Evolutionary conservation across 2,888 invertebrate genomes (phyloP), one percentile per base, ranked within the genome.

Genomic region (Chaetoderma sp.): DNA sequence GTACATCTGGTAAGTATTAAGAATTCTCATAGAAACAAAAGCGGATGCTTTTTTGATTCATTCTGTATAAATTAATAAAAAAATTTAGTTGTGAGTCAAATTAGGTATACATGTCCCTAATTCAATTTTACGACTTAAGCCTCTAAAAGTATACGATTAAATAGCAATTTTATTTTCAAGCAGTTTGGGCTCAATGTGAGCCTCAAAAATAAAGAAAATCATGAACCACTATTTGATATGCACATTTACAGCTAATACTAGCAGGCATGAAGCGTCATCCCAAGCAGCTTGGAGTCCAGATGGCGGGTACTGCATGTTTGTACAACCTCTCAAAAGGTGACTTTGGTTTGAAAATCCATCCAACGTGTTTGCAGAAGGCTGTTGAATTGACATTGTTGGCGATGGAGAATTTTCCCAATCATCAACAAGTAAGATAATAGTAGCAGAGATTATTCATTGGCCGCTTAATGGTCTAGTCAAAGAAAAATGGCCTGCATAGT

Each of bases 281-380:
- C 0, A 78, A 80, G 58, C 81, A 83, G 72, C 89, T 91, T 71
- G 90, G 90, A 18, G 91, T 92, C 23, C 92, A 92, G 85, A 91
- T 92, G 90, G 92, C 92, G 16, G 92, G 91, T 16, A 92, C 92
- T 2, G 92, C 92, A 21, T 92, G 92, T 80, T 87, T 93, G 23
- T 92, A 92, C 81, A 92, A 92, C 85, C 88, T 93, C 58, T 91
- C 92, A 0, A 90, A 91, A 76, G 90, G 90, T 23, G 91, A 91
- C 73, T 82, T 91, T 8, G 90, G 91, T 0, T 88, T 89, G 64
- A 89, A 89, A 77, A 89, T 92, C 65, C 92, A 92, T 82, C 91
- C 92, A 0, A 87, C 88, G 18, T 86, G 90, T 71, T 86, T 93
- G 56, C 89, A 89, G 71, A 87, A 89, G 76, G 90, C 91, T 50